Percentiles rank a stretch among this genome's conserved stretches.
Evolutionary conservation across 2,797 vertebrate genomes (phyloP).

Genomic region (Parauchenoglanis ngamensis): DNA sequence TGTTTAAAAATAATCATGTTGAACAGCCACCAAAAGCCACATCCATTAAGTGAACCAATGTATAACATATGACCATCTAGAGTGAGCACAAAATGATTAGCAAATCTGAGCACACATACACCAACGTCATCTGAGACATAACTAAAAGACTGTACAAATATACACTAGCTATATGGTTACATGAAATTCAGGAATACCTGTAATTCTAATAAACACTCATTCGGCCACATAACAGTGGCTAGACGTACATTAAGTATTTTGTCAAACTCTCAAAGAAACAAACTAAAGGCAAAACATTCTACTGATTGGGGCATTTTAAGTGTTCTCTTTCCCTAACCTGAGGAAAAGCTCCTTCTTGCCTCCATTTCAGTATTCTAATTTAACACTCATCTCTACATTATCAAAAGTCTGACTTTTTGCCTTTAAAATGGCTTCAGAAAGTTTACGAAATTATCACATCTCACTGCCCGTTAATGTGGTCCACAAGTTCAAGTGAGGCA

Average conservation of each 20-base stretch:
- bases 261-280: conserved; percentile 58
- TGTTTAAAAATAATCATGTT: conserved; percentile 76
- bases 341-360: conserved; percentile 58
- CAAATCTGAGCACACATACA: conserved; percentile 87
- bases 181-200: conserved; percentile 77
- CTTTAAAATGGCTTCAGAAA: conserved; percentile 73
- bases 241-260: conserved; percentile 63
- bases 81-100: conserved; percentile 87
- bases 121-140: conserved; percentile 88
- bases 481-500: conserved; percentile 66
- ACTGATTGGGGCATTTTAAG: conserved; percentile 68
- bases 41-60: conserved; percentile 90
- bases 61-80: conserved; percentile 90
- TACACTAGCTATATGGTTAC: conserved; percentile 92
- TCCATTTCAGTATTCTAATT: conserved; percentile 33
- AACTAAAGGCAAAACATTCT: conserved; percentile 59
- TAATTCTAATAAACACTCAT: conserved; percentile 65
- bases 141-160: conserved; percentile 99
- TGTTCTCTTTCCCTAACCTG: conserved; percentile 56
- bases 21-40: conserved; percentile 86
- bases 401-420: conserved; percentile 42
- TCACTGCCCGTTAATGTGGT: conserved; percentile 37
- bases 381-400: conserved; percentile 33
- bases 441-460: conserved; percentile 51
- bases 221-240: conserved; percentile 64